These are phyloP conservation scores for Zalophus californianus DNA, from an alignment of 2,797 vertebrate genomes.

Conservation along the genomic window DNA sequence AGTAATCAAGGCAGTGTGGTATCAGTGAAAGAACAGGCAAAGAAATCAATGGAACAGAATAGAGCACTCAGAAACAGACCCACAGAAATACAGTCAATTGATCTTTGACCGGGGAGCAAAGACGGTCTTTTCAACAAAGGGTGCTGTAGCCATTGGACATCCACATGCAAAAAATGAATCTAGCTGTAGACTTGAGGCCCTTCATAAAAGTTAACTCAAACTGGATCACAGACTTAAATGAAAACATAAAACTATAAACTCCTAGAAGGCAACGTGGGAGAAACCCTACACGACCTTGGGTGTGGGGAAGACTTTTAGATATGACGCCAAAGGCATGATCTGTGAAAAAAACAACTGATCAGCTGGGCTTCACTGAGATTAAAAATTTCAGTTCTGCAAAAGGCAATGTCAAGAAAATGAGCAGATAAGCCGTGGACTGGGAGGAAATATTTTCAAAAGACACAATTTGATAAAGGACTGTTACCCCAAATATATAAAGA, in stretches of 20 bases:
- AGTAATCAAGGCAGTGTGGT: background rate
- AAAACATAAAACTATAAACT: background rate
- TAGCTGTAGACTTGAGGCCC: background rate
- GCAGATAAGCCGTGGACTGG: background rate
- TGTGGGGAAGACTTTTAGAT: background rate
- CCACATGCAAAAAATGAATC: background rate
- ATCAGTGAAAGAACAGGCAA: background rate
- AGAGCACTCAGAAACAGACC: background rate
- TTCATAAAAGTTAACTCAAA: background rate
- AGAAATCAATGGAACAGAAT: background rate
- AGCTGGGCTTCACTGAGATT: background rate
- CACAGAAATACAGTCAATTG: background rate
- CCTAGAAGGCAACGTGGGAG: background rate
- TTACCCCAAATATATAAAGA: background rate
- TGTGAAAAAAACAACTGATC: background rate
- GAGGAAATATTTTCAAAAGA: background rate
- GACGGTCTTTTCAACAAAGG: background rate
- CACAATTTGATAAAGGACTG: background rate
- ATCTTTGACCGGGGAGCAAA: background rate
- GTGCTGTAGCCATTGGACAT: background rate
- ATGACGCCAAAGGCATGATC: background rate
- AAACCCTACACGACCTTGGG: background rate
- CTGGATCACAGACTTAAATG: background rate
- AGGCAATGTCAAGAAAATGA: background rate
- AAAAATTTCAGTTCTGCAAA: background rate